Conservation (phyloP, 2,113 vertebrate genomes). For the Oryzias melastigma region DNA sequence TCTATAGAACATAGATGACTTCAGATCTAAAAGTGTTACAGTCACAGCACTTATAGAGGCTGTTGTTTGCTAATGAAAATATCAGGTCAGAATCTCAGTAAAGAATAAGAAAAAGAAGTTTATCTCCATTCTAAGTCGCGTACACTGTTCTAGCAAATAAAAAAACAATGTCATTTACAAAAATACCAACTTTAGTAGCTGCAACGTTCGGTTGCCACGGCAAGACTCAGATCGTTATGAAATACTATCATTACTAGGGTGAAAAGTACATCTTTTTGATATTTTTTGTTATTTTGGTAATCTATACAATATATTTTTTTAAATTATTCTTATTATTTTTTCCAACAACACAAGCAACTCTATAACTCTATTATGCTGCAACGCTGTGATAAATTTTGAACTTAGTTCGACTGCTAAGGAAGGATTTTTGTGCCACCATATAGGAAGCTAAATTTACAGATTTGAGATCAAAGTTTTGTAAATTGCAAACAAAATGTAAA, state of each 20-base stretch:
- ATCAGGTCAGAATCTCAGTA: slow-evolving; percentile 70
- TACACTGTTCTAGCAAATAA: slow-evolving; percentile 74
- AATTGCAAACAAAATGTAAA: no score
- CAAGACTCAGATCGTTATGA: slow-evolving; percentile 83
- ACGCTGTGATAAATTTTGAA: slow-evolving; percentile 38
- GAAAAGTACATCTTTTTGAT: slow-evolving; percentile 77
- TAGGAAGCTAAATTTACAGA: slow-evolving; percentile 55
- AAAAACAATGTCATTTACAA: slow-evolving; percentile 80
- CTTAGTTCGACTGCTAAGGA: neutral
- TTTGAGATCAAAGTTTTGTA: no score
- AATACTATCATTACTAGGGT: slow-evolving; percentile 79
- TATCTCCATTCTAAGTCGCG: slow-evolving; percentile 74
- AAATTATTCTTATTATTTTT: slow-evolving; percentile 36
- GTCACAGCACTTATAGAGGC: slow-evolving; percentile 67
- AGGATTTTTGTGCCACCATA: slow-evolving; percentile 9
- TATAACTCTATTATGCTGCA: slow-evolving; percentile 66
- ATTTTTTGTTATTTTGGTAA: slow-evolving; percentile 75
- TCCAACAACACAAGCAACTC: slow-evolving; percentile 75
- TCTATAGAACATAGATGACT: slow-evolving; percentile 70
- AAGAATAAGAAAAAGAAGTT: slow-evolving; percentile 73
- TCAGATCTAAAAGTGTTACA: slow-evolving; percentile 70
- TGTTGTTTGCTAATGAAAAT: slow-evolving; percentile 74
- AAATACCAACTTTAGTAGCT: slow-evolving; percentile 82
- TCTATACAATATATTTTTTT: slow-evolving; percentile 77
- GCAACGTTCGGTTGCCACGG: slow-evolving; percentile 79